Evolutionary conservation across 2,113 vertebrate genomes (phyloP).

Genomic region (Bettongia penicillata): DNA sequence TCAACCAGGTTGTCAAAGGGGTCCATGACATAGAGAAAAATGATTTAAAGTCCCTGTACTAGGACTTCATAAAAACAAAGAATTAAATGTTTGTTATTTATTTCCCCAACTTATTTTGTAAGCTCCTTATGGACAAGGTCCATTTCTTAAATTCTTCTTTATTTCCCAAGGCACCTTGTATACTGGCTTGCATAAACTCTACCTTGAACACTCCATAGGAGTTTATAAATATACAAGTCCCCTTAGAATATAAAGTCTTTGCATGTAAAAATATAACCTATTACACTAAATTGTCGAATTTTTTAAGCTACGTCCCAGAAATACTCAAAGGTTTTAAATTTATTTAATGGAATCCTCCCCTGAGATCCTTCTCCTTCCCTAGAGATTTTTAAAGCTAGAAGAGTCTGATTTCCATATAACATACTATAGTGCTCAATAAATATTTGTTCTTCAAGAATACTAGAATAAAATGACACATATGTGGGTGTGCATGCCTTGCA

Average conservation of each 20-base stretch:
- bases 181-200: background rate
- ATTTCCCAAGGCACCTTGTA: background rate
- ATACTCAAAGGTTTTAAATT: background rate
- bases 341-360: background rate
- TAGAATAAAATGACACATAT: background rate
- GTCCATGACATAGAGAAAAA: background rate
- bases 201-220: background rate
- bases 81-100: background rate
- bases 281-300: background rate
- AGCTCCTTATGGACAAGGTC: background rate
- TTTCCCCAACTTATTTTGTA: background rate
- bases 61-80: conserved; percentile 6
- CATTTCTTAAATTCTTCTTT: background rate
- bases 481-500: background rate
- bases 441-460: background rate
- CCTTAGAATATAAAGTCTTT: background rate
- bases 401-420: background rate
- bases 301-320: background rate
- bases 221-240: background rate
- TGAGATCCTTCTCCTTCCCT: background rate
- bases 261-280: background rate
- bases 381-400: background rate
- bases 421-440: background rate
- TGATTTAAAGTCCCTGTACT: background rate
- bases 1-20: background rate